Evolutionary conservation across 2,113 vertebrate species (phyloP), one percentile per base, ranked within the genome.

Genomic region (Perccottus glenii): DNA sequence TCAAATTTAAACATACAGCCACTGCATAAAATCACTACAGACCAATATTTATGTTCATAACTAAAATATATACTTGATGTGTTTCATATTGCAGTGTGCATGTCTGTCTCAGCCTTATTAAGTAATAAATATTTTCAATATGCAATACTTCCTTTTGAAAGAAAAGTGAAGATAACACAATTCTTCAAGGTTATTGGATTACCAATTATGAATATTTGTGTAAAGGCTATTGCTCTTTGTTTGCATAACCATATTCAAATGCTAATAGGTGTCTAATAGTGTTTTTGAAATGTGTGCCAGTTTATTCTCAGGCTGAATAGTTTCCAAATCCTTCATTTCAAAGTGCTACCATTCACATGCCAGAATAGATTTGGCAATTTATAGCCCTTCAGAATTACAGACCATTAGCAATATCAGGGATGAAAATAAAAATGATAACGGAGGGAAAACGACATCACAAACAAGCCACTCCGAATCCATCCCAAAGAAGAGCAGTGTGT

Each of bases 251-350:
- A 81, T 72, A 87, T 88, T 88, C 75, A 88, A 86, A 92, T 84
- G 81, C 79, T 88, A 91, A 92, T 86, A 84, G 77, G 76, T 74
- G 60, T 78, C 85, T 73, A 51, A 65, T 70, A 72, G 72, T 61
- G 73, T 88, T 89, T 81, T 86, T 59, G 83, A 84, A 82, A 62
- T 64, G 32, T 80, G 36, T 43, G 65, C 68, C 1, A 53, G 79
- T 85, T 90, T 57, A 70, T 87, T 88, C 79, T 73, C 70, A 57
- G 50, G 65, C 71, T 58, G 75, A 56, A 78, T 85, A 70, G 88
- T 87, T 86, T 89, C 52, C 70, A 84, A 82, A 90, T 86, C 75
- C 59, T 42, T 90, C 84, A 60, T 85, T 87, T 87, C 42, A 88
- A 86, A 84, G 65, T 73, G 65, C 75, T 47, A 57, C 53, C 58